Evolutionary conservation across 2,113 vertebrate genomes (phyloP).

Genomic region (Acanthisitta chloris): DNA sequence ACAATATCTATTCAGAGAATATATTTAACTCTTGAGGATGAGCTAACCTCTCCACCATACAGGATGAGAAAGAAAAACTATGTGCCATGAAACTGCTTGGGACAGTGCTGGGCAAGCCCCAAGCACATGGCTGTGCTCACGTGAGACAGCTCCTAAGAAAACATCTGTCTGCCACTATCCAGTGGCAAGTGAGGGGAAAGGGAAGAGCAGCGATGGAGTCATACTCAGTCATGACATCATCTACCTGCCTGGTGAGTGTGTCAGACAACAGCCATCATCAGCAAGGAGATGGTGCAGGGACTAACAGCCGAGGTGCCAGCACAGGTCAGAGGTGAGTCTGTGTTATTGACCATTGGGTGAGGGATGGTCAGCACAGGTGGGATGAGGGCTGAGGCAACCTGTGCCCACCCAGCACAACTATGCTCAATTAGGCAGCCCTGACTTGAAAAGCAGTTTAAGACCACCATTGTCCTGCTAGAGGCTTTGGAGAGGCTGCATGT

Average conservation of each 20-base stretch:
- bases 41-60: background rate
- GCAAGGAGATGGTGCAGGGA: background rate
- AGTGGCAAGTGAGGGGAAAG: background rate
- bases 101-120: background rate
- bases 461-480: background rate
- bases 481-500: background rate
- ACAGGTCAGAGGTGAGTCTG: background rate
- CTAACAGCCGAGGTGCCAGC: background rate
- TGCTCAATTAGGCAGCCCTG: fast-evolving
- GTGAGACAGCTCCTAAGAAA: background rate
- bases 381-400: fast-evolving
- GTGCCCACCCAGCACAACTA: background rate
- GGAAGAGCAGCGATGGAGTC: background rate
- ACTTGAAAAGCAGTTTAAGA: background rate
- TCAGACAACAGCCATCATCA: background rate
- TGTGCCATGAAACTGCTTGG: background rate
- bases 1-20: background rate
- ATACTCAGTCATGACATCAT: too few species aligned
- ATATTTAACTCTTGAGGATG: background rate
- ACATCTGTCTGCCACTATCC: background rate
- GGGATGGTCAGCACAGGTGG: background rate
- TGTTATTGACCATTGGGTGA: background rate
- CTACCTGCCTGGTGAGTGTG: background rate
- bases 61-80: fast-evolving
- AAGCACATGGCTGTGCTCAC: fast-evolving